Conservation (phyloP, 2,113 vertebrate species). For the rabbit (Oryctolagus cuniculus) region DNA sequence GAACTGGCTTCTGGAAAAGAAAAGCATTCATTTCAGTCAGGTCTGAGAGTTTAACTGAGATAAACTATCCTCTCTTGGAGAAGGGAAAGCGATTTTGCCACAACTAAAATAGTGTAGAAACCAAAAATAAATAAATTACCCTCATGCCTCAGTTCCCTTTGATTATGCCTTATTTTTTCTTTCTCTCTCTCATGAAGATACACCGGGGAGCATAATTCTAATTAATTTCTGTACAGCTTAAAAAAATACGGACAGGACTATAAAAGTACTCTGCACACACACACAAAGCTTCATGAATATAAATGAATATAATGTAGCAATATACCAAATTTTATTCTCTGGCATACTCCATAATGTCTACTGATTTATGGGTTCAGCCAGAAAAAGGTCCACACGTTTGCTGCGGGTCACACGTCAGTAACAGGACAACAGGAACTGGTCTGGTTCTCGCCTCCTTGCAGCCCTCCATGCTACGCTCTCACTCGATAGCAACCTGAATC, state of each 20-base stretch:
- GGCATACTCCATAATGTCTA: not conserved
- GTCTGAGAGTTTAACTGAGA: not conserved
- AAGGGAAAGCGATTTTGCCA: not conserved
- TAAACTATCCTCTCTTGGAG: not conserved
- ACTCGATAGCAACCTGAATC: not conserved
- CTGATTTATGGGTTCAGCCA: not conserved
- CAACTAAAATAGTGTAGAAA: not conserved
- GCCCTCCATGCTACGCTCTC: not conserved
- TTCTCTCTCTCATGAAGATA: not conserved
- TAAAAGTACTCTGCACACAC: not conserved
- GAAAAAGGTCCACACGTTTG: not conserved
- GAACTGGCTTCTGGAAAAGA: conserved; percentile 14
- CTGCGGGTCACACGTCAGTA: not conserved
- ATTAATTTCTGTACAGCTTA: conserved; percentile 36
- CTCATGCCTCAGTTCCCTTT: not conserved
- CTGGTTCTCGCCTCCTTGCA: not conserved
- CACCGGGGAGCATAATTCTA: not conserved
- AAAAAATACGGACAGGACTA: not conserved
- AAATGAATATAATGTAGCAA: not conserved
- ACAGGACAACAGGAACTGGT: not conserved
- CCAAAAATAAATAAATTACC: not conserved
- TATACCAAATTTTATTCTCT: not conserved
- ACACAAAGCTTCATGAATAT: not conserved
- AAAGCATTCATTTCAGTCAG: not conserved
- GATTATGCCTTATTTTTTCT: not conserved